Conservation (phyloP, 2,113 vertebrate species). For the Noturus placidus region DNA sequence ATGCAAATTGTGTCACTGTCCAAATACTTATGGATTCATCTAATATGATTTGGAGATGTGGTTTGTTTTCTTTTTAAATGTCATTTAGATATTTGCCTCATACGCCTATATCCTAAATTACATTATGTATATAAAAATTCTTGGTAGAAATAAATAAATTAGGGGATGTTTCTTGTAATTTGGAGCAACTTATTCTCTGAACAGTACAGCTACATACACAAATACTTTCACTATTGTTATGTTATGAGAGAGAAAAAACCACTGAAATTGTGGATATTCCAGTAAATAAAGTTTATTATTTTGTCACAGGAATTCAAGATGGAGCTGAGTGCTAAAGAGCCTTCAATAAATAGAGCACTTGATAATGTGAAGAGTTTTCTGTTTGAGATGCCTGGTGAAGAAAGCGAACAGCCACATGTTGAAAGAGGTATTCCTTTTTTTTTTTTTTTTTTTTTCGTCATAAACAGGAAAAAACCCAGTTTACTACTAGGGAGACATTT, state of each 20-base stretch:
- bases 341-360: conserved; percentile 64
- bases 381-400: conserved; percentile 63
- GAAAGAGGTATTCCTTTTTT: conserved; percentile 62
- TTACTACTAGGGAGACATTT: not conserved
- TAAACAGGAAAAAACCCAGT: not conserved
- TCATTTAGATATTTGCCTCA: not conserved
- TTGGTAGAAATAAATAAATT: not conserved
- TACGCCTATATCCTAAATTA: not conserved
- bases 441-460: not conserved
- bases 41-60: not conserved
- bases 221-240: not conserved
- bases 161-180: not conserved
- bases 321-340: conserved; percentile 69
- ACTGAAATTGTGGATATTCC: not conserved
- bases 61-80: not conserved
- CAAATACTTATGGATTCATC: not conserved
- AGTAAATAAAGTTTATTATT: not conserved
- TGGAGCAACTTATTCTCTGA: not conserved
- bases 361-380: conserved; percentile 68
- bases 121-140: not conserved
- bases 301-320: conserved; percentile 65
- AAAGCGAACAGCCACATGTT: conserved; percentile 58
- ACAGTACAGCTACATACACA: not conserved
- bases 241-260: not conserved
- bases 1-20: not conserved